Base-by-base conservation (phyloP, 2,888 invertebrate genomes). In the Brenthis daphne region DNA sequence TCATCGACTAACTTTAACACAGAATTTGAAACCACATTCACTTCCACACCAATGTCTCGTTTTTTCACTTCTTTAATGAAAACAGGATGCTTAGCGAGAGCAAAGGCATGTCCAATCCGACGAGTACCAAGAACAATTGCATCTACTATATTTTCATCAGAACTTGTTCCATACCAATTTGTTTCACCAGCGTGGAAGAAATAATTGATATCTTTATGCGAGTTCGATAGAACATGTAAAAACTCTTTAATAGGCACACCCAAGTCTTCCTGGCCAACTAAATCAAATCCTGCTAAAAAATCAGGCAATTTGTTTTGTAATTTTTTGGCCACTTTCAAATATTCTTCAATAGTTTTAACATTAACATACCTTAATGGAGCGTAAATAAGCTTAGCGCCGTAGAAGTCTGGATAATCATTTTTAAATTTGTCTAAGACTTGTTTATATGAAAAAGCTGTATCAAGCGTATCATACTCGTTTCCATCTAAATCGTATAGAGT, bases 121-220 rank as follows among this genome's bases (percentile, higher is more conserved):
- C 94, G 94, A 0, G 96, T 90, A 51, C 96, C 95, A 29, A 97
- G 85, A 8, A 96, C 84, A 24, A 97, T 88, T 0, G 96, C 97
- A 78, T 97, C 97, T 50, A 96, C 84, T 58, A 97, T 80, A 84
- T 97, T 97, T 75, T 95, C 94, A 80, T 97, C 97, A 0, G 94
- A 93, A 0, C 85, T 82, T 5, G 87, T 87, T 6, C 95, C 96
- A 77, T 93, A 94, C 96, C 96, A 96, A 79, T 96, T 95, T 0
- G 97, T 97, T 87, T 97, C 97, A 0, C 96, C 97, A 0, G 97
- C 96, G 79, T 97, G 97, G 73, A 97, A 96, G 79, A 95, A 96
- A 77, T 94, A 95, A 65, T 95, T 92, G 6, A 96, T 83, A 4
- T 93, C 83, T 0, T 92, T 82, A 0, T 92, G 84, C 16, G 93